phyloP scores from a whole-genome alignment of 2,797 vertebrate species.

The Alfaro cultratus region DNA sequence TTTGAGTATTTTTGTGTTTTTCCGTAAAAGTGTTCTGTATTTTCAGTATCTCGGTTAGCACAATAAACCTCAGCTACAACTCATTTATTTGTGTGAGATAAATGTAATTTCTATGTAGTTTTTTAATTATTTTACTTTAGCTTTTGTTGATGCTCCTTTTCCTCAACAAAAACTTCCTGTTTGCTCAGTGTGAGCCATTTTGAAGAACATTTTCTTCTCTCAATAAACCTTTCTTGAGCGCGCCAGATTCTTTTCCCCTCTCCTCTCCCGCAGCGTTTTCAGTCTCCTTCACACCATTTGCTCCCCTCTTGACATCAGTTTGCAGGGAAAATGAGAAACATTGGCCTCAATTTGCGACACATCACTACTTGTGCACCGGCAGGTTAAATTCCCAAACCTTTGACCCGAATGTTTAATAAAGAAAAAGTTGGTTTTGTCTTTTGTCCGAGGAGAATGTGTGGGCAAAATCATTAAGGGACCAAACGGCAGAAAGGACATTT shows the following conservation, averaged over 20 bases:
- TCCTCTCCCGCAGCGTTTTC: background rate
- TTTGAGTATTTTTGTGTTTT: background rate
- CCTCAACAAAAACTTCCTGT: background rate
- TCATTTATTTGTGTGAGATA: background rate
- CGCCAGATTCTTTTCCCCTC: background rate
- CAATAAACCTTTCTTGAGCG: background rate
- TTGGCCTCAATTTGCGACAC: slow-evolving; percentile 13
- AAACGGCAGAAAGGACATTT: background rate
- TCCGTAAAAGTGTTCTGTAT: background rate
- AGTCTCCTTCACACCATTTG: slow-evolving; percentile 8
- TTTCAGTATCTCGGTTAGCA: background rate
- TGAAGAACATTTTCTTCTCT: background rate
- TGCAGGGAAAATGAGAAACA: slow-evolving; percentile 14
- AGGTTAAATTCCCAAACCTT: slow-evolving; percentile 1
- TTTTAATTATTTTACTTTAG: background rate
- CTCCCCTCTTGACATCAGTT: slow-evolving; percentile 9
- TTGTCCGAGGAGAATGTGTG: background rate
- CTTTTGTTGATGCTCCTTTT: background rate
- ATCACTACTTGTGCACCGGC: slow-evolving; percentile 1
- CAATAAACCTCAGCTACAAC: background rate
- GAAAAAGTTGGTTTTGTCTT: background rate
- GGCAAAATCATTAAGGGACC: background rate
- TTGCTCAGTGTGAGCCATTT: background rate
- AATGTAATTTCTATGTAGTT: background rate
- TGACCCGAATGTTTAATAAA: background rate